Evolutionary conservation across 2,888 invertebrate genomes (phyloP), one percentile per base, ranked within the genome.

Genomic region (Eupeodes luniger): DNA sequence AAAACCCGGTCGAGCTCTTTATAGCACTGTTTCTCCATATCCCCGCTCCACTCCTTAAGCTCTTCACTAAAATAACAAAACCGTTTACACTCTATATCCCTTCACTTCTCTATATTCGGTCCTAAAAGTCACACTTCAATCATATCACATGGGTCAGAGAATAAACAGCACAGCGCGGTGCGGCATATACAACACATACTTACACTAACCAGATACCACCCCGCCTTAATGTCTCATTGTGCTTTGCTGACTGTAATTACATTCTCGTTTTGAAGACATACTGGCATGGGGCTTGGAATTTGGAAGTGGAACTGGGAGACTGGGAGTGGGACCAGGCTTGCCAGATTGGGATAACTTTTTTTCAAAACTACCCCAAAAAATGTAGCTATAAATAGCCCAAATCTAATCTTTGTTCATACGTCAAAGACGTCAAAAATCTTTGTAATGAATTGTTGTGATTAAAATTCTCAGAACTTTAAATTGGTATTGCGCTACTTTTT

Each of bases 161-260:
- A 66, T 11, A 14, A 51, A 51, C 12, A 14, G 14, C 14, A 14
- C 12, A 0, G 27, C 3, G 27, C 3, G 27, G 27, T 27, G 27
- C 27, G 27, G 61, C 61, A 2, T 5, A 7, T 40, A 27, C 47
- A 47, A 27, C 12, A 47, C 47, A 27, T 40, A 40, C 40, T 40
- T 1, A 66, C 12, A 19, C 44, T 64, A 19, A 44, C 19, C 44
- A 16, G 16, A 40, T 40, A 62, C 10, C 44, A 64, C 66, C 47
- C 64, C 66, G 66, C 66, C 66, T 66, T 49, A 66, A 47, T 66
- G 66, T 66, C 66, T 66, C 66, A 49, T 47, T 66, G 66, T 66
- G 47, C 47, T 47, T 47, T 66, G 47, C 27, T 49, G 27, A 11
- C 27, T 66, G 66, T 66, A 49, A 66, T 66, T 14, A 66, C 66